A percentile compares a stretch with the other conserved stretches of the same genome.
These are phyloP conservation scores for Strix aluco DNA, from an alignment of 2,113 vertebrate genomes.

Conservation along the genomic window DNA sequence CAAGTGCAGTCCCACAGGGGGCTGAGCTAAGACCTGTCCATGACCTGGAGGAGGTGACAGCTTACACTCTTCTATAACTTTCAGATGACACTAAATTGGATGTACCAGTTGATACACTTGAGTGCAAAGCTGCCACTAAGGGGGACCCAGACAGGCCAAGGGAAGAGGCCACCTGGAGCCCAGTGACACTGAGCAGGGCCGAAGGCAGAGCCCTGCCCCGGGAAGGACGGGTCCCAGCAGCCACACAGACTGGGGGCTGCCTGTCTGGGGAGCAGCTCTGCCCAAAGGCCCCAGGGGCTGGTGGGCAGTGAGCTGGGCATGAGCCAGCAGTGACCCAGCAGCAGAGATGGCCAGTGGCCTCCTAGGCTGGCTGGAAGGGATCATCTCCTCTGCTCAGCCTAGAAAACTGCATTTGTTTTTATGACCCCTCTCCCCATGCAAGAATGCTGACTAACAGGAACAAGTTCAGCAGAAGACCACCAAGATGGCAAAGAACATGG, in stretches of 20 bases:
- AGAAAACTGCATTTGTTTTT: not conserved
- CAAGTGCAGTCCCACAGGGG: not conserved
- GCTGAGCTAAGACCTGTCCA: not conserved
- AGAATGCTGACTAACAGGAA: not conserved
- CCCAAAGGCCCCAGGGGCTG: too few species aligned
- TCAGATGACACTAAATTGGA: not conserved
- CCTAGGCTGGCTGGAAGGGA: accelerated
- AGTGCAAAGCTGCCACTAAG: not conserved
- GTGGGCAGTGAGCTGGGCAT: not conserved
- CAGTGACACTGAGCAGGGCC: too few species aligned
- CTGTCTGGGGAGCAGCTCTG: too few species aligned
- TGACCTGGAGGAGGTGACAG: not conserved
- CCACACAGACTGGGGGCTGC: too few species aligned
- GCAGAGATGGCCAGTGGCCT: accelerated
- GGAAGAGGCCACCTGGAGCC: too few species aligned
- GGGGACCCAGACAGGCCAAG: not conserved
- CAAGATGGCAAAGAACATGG: not conserved
- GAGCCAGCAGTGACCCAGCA: not conserved
- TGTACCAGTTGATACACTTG: not conserved
- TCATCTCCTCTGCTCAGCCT: not conserved
- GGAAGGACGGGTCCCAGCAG: not conserved
- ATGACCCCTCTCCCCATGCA: not conserved
- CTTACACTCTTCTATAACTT: not conserved
- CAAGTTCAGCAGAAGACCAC: not conserved
- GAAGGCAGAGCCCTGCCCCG: not conserved